These are phyloP conservation scores for Ditylenchus dipsaci DNA, from an alignment of 1,140 invertebrate species.

Conservation along the genomic window DNA sequence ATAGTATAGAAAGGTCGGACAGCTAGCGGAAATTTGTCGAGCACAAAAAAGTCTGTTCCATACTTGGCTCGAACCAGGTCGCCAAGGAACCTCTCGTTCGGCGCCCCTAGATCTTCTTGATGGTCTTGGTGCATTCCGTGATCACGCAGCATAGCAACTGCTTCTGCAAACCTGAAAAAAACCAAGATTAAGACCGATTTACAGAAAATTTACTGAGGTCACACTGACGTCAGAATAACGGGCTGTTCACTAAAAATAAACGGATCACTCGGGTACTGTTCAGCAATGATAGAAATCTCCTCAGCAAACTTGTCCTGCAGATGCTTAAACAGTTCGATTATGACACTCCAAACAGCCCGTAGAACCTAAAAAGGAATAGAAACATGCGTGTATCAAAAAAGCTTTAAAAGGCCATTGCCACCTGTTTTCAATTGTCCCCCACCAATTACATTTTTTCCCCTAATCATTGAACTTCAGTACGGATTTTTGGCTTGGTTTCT, in stretches of 20 bases:
- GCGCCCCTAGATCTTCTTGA: constrained; percentile 92
- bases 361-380: constrained; percentile 63
- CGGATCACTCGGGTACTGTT: constrained; percentile 85
- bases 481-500: too few species aligned
- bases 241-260: constrained; percentile 82
- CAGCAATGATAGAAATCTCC: constrained; percentile 81
- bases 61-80: constrained; percentile 88
- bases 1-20: constrained; percentile 91
- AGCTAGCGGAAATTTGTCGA: constrained; percentile 97
- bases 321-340: constrained; percentile 82
- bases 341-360: constrained; percentile 80
- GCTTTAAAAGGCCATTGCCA: too few species aligned
- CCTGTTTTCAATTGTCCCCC: too few species aligned
- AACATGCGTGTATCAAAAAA: neutral
- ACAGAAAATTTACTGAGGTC: constrained; percentile 7
- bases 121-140: constrained; percentile 84
- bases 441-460: too few species aligned
- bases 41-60: constrained; percentile 94
- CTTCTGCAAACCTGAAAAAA: constrained; percentile 73
- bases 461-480: too few species aligned
- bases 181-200: constrained; percentile 5
- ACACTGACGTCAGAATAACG: constrained; percentile 49
- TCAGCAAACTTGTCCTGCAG: constrained; percentile 60
- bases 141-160: constrained; percentile 79
- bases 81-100: constrained; percentile 90